phyloP scores from a whole-genome alignment of 2,113 vertebrate genomes.

The Xiphophorus couchianus region DNA sequence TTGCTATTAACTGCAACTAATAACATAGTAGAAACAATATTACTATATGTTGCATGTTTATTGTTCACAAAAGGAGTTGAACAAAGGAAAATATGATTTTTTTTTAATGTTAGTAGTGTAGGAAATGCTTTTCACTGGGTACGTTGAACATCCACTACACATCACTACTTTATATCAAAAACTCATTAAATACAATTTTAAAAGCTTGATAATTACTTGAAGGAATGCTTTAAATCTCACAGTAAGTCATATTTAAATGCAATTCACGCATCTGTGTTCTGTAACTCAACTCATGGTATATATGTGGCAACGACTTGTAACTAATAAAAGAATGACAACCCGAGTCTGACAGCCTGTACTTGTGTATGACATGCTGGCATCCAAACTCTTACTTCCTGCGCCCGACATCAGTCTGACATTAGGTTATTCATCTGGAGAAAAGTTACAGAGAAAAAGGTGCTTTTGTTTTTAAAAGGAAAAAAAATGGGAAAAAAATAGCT shows the following conservation, averaged over 20 bases:
- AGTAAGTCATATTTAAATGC: conserved; percentile 16
- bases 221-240: conserved; percentile 18
- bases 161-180: conserved; percentile 19
- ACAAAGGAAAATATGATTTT: not conserved
- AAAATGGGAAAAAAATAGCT: not conserved
- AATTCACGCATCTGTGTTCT: not conserved
- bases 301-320: conserved; percentile 19
- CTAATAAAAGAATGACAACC: conserved; percentile 24
- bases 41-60: not conserved
- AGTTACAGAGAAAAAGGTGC: conserved; percentile 1
- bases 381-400: conserved; percentile 1
- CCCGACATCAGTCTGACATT: conserved; percentile 36
- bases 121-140: not conserved
- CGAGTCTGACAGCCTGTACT: conserved; percentile 29
- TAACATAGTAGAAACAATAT: too few relatives aligned
- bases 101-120: not conserved
- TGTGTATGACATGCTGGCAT: conserved; percentile 17
- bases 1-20: too few relatives aligned
- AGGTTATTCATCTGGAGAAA: conserved; percentile 29
- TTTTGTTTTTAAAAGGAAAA: not conserved
- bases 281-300: conserved; percentile 1
- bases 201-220: not conserved
- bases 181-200: conserved; percentile 9
- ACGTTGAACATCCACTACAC: not conserved
- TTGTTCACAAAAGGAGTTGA: not conserved